Conservation (phyloP, 2,888 invertebrate species). For the Cataglyphis livida region DNA sequence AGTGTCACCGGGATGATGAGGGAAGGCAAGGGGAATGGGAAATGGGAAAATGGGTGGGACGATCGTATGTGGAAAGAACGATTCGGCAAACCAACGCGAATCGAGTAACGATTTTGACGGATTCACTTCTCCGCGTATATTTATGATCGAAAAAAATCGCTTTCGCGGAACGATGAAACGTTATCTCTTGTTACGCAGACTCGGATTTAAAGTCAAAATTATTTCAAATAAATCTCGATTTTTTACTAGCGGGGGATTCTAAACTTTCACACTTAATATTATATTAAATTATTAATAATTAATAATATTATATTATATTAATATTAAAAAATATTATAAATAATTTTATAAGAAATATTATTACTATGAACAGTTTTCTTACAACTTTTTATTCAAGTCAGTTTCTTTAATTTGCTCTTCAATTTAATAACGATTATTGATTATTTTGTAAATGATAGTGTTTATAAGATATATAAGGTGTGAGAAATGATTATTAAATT, state of each 20-base stretch:
- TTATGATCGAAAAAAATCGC: neutral
- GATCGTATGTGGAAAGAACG: slow-evolving; percentile 48
- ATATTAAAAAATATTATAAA: too few relatives aligned
- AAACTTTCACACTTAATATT: neutral
- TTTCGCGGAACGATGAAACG: neutral
- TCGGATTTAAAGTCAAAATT: neutral
- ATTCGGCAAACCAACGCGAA: neutral
- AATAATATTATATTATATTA: too few relatives aligned
- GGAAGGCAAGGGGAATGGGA: neutral
- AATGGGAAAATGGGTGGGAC: slow-evolving; percentile 59
- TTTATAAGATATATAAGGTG: neutral
- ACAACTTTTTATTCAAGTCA: neutral
- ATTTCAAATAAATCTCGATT: neutral
- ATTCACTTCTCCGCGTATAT: slow-evolving; percentile 4
- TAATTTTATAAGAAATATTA: too few relatives aligned
- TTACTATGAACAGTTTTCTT: neutral
- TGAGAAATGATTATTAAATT: too few relatives aligned
- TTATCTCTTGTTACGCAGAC: neutral
- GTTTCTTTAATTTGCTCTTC: too few relatives aligned
- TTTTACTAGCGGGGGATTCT: neutral
- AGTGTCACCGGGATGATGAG: neutral
- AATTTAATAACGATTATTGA: neutral
- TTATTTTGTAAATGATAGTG: neutral
- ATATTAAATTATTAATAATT: too few relatives aligned
- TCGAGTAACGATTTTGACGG: slow-evolving; percentile 9